Evolutionary conservation across 92 coral and sea anemone genomes (phyloP), one percentile per base, ranked within the genome.

Genomic region (Paramuricea clavata): DNA sequence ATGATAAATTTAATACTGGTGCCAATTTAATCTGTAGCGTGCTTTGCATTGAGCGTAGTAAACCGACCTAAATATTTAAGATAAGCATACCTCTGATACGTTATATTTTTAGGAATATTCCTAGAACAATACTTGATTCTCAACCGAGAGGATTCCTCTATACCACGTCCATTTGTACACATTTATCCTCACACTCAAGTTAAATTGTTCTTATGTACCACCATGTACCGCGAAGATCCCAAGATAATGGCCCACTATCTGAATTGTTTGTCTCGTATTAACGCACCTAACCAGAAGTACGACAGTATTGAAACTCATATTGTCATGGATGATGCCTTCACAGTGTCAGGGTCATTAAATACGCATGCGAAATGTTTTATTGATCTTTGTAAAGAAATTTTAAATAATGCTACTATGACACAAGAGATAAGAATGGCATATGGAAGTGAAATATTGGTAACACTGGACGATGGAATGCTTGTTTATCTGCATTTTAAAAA

Each of bases 201-300:
- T 15, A 61, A 88, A 0, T 49, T 92, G 59, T 93, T 93, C 76
- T 88, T 93, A 80, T 93, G 97, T 49, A 89, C 97, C 7, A 93
- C 97, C 15, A 87, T 93, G 97, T 92, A 93, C 71, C 97, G 86
- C 30, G 97, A 93, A 47, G 92, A 88, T 28, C 88, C 86, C 54
- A 80, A 82, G 21, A 88, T 92, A 39, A 89, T 93, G 93, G 94
- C 92, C 30, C 94, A 93, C 23, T 77, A 86, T 31, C 88, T 93
- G 11, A 83, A 81, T 19, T 93, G 94, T 17, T 57, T 93, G 65
- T 80, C 86, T 33, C 87, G 89, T 69, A 78, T 93, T 39, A 83
- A 85, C 80, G 71, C 47, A 13, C 59, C 79, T 85, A 79, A 75
- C 73, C 77, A 69, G 52, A 74, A 52, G 49, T 83, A 88, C 54